Base-by-base conservation (phyloP, 2,113 vertebrate species). In the Pachycephala philippinensis region DNA sequence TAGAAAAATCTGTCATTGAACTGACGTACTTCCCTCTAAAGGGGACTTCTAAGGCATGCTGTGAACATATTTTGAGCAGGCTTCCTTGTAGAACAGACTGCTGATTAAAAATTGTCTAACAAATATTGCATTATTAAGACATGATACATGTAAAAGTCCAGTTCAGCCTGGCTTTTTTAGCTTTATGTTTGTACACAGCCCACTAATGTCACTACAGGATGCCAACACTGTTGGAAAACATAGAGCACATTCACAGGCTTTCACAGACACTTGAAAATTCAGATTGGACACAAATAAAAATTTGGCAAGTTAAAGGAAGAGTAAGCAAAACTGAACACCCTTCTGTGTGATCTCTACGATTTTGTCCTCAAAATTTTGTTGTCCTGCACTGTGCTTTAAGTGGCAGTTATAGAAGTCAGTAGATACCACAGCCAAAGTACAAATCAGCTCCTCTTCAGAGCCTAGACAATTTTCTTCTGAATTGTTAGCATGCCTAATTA, bases 1-100 rank as follows among this genome's bases (percentile, higher is more conserved):
- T 16, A 84, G 65, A 90, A 87, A 94, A 96, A 93, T 83, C 88
- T 74, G 79, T 31, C 78, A 72, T 15, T 40, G 28, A 90, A 76
- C 31, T 44, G 68, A 35, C 19, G 23, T 1, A 1, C 6, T 69
- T n/a, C 30, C 5, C 27, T 83, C 52, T 37, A 28, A 60, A 59
- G 14, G 11, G 3, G 18, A 72, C 42, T 59, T 79, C 42, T 35
- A 7, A 87, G 39, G 22, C 35, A 63, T 7, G 15, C 66, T 35
- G 12, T 8, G 42, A 70, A 72, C 15, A 35, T 17, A 42, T 40
- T 82, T 87, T 28, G 16, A 89, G 40, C 37, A 50, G 31, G 37
- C 7, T 37, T 49, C 53, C 44, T 63, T 47, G 21, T 28, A 57
- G 45, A 71, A 72, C 1, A 1, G 35, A 65, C 35, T 17, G 31